Evolutionary conservation across 2,797 vertebrate species (phyloP).

Genomic region (Ibycter americanus): DNA sequence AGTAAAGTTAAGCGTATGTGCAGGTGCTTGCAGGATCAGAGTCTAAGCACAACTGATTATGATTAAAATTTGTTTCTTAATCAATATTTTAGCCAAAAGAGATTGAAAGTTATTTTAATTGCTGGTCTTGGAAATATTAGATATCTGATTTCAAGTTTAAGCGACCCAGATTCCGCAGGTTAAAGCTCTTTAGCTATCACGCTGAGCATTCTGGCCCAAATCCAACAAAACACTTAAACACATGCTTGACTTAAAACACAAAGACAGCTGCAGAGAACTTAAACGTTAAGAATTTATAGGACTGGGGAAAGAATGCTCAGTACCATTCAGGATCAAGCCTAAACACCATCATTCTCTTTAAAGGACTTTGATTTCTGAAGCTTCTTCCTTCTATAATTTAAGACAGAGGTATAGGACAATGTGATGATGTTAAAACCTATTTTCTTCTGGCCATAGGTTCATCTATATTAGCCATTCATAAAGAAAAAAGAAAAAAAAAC

Average conservation of each 20-base stretch:
- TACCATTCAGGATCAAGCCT: not conserved
- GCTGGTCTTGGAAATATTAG: conserved; percentile 10
- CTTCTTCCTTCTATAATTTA: not conserved
- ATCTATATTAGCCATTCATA: not conserved
- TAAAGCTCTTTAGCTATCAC: conserved; percentile 3
- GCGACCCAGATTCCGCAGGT: conserved; percentile 16
- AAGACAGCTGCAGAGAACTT: conserved; percentile 20
- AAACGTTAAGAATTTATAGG: conserved; percentile 29
- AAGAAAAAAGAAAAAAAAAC: not conserved
- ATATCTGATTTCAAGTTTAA: conserved; percentile 27
- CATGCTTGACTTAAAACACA: conserved; percentile 19
- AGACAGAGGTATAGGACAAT: not conserved
- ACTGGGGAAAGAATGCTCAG: not conserved
- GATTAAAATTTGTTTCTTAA: conserved; percentile 31
- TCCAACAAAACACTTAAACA: conserved; percentile 54
- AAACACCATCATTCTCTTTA: not conserved
- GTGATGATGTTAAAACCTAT: not conserved
- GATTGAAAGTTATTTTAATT: conserved; percentile 37
- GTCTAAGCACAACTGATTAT: not conserved
- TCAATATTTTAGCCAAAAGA: conserved; percentile 6
- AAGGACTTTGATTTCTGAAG: not conserved
- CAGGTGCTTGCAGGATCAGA: not conserved
- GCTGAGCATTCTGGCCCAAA: conserved; percentile 16
- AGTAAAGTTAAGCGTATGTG: not conserved
- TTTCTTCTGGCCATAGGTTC: not conserved